Base-by-base conservation (phyloP, 2,888 invertebrate species). In the Epistrophe grossulariae region DNA sequence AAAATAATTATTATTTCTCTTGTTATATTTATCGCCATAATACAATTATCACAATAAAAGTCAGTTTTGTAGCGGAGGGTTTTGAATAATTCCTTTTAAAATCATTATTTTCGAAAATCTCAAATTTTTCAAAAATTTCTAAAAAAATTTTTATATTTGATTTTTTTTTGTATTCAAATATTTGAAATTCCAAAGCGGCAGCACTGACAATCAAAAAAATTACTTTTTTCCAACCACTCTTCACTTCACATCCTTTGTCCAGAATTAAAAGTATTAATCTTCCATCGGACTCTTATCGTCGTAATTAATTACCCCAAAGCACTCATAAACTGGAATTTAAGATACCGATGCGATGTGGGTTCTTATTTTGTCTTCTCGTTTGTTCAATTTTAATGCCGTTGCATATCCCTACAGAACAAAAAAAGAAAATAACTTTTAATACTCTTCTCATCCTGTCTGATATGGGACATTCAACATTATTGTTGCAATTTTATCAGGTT, bases 271-370 rank as follows among this genome's bases (percentile, higher is more conserved):
- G 74, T 85, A 78, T 82, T 85, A 85, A 82, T 85, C 85, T 82
- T 43, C 85, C 62, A 85, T 85, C 73, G 82, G 82, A 59, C 85
- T 85, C 85, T 85, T 81, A 82, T 85, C 85, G 85, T 73, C 57
- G 85, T 80, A 85, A 85, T 85, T 85, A 85, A 85, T 85, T 78
- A 85, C 82, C 74, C 66, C 70, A 78, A 70, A 74, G 73, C 73
- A 78, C 35, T 81, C 72, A 84, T 84, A 84, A 84, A 84, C 72
- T 77, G 84, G 84, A 84, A 84, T 84, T 84, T 73, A 84, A 84
- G 81, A 81, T 81, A 77, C 77, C 77, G 74, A 84, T 38, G 43
- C 43, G 43, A 43, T 84, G 84, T 68, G 28, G 76, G 64, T 57
- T 77, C 57, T 48, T 81, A 52, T 76, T 64, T 50, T 74, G 50